These are phyloP conservation scores for Threskiornis aethiopicus DNA, from an alignment of 2,797 vertebrate species.

Conservation along the genomic window DNA sequence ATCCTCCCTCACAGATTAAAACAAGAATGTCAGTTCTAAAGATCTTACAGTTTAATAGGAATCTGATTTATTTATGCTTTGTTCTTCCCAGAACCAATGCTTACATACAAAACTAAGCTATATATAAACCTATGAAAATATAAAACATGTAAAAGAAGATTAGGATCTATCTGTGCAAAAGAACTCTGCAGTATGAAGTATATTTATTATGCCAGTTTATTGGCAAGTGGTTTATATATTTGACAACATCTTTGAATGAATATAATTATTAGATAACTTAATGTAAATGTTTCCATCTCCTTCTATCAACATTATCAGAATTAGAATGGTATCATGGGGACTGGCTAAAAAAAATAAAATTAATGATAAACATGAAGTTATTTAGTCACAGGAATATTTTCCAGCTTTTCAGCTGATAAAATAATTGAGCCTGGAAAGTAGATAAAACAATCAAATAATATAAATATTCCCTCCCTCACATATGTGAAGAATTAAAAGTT, in stretches of 20 bases:
- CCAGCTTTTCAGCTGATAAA: constrained; percentile 75
- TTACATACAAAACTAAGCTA: background rate
- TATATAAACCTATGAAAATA: background rate
- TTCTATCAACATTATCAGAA: constrained; percentile 63
- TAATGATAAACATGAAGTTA: constrained; percentile 56
- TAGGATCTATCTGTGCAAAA: background rate
- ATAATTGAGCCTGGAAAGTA: constrained; percentile 69
- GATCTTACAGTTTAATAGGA: background rate
- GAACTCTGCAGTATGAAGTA: background rate
- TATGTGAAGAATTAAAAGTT: constrained; percentile 57
- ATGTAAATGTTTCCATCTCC: constrained; percentile 20
- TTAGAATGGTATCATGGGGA: constrained; percentile 55
- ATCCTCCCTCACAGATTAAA: background rate
- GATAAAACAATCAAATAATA: constrained; percentile 61
- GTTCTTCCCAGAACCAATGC: background rate
- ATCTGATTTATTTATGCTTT: constrained; percentile 32
- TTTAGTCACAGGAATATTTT: constrained; percentile 67
- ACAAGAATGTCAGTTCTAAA: background rate
- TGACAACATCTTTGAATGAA: background rate
- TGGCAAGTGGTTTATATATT: constrained; percentile 2
- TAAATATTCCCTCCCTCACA: constrained; percentile 48
- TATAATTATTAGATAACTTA: constrained; percentile 1
- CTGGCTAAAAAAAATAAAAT: constrained; percentile 59
- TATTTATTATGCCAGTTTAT: background rate
- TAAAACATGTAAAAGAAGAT: background rate